Evolutionary conservation across 2,113 vertebrate genomes (phyloP).

Genomic region (Crotophaga sulcirostris): DNA sequence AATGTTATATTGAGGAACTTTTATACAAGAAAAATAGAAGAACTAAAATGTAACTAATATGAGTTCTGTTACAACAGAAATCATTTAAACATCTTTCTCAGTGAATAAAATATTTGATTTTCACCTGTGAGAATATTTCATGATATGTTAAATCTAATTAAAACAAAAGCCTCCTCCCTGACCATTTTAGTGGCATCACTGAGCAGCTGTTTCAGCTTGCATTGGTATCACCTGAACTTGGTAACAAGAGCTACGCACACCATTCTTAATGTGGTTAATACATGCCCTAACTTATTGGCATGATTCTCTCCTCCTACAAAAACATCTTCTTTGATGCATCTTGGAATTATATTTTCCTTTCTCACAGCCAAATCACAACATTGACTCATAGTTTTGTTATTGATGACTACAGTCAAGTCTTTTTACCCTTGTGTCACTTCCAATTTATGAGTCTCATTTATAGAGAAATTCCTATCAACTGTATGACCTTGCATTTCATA

Average conservation of each 20-base stretch:
- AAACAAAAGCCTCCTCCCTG: not conserved
- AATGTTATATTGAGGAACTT: not conserved
- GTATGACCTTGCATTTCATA: not conserved
- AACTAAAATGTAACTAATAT: not conserved
- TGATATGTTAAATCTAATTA: not conserved
- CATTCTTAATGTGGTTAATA: not conserved
- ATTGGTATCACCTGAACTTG: not conserved
- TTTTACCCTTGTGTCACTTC: not conserved
- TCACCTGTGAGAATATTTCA: not conserved
- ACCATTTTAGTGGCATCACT: not conserved
- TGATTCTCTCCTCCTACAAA: not conserved
- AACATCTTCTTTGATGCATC: not conserved
- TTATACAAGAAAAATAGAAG: not conserved
- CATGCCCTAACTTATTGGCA: not conserved
- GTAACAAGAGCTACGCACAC: not conserved
- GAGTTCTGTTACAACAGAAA: not conserved
- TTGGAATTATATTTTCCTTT: not conserved
- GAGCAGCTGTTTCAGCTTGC: not conserved
- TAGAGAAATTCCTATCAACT: not conserved
- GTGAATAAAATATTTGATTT: not conserved
- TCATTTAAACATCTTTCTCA: not conserved
- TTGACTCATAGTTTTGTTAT: not conserved
- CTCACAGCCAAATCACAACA: not conserved
- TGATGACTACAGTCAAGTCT: not conserved
- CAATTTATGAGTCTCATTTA: not conserved